Evolutionary conservation across 2,797 vertebrate genomes (phyloP), one percentile per base, ranked within the genome.

Genomic region (Alfaro cultratus): DNA sequence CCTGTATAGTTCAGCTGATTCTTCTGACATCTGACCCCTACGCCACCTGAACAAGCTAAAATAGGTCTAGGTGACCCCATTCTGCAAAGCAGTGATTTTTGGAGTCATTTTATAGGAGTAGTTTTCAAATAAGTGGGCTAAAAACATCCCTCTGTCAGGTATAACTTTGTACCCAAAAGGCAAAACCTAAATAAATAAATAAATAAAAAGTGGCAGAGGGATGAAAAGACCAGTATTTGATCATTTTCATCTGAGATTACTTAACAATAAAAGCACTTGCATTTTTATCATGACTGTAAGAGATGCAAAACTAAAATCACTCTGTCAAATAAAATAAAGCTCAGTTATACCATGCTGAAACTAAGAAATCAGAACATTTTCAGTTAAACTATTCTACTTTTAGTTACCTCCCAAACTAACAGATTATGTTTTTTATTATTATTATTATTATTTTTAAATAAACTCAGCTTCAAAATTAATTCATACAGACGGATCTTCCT

Each of bases 401-500:
- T 41, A 43, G 23, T 70, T 70, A 13, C 11, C 21, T 49, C 45
- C 39, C n/a, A 83, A 84, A 73, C 13, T 5, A 71, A 75, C 13
- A 47, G 7, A 36, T 12, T 11, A 18, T n/a, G 10, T 23, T 46
- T 46, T 47, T 46, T 13, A 41, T 46, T 46, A 12, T 45, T 15
- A 15, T 45, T 45, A 1, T 15, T 47, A 11, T 16, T 47, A 13
- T 16, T 10, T 23, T 15, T 5, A 3, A 11, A 57, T 72, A n/a
- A 78, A 31, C 5, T 45, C 36, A 39, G 18, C 39, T 21, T 68
- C 36, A 70, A 70, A 70, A 43, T n/a, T 3, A 68, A 68, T 43
- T 41, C 41, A 43, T 68, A 26, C 0, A 12, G 4, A 41, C 13
- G 64, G 41, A 26, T 43, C 16, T 39, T 9, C 18, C 34, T 55